A percentile compares a stretch with the other conserved stretches of the same genome.
Evolutionary conservation across 2,113 vertebrate genomes (phyloP).

Genomic region (Bujurquina vittata): DNA sequence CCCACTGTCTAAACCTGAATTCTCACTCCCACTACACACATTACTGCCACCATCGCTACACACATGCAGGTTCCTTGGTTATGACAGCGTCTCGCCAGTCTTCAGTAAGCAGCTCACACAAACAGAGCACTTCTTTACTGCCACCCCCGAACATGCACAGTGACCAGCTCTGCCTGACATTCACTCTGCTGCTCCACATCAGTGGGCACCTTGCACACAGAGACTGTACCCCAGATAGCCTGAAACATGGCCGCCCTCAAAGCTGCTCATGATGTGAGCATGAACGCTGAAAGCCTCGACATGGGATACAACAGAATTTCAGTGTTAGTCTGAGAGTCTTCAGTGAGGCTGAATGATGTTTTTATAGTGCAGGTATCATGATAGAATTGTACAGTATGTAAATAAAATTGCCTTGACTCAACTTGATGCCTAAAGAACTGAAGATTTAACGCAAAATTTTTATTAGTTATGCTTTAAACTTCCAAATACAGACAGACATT

Average conservation of each 20-base stretch:
- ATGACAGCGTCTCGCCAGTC: constrained; percentile 1
- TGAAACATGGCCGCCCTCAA: constrained; percentile 37
- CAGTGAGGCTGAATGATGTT: not conserved
- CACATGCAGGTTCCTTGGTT: constrained; percentile 36
- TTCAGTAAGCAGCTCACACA: constrained; percentile 23
- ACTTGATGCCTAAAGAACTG: not conserved
- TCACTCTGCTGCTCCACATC: constrained; percentile 49
- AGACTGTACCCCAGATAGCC: constrained; percentile 28
- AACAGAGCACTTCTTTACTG: constrained; percentile 13
- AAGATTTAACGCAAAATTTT: not conserved
- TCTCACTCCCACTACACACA: constrained; percentile 58
- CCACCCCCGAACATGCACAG: constrained; percentile 24
- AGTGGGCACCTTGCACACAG: constrained; percentile 37
- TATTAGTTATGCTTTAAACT: not conserved
- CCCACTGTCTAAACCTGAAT: constrained; percentile 69
- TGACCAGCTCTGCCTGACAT: constrained; percentile 45
- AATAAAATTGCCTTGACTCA: not conserved
- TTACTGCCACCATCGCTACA: constrained; percentile 27
- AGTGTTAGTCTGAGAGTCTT: not conserved
- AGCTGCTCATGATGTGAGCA: constrained; percentile 40
- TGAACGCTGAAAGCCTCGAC: constrained; percentile 21
- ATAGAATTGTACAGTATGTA: not conserved
- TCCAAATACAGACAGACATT: not conserved
- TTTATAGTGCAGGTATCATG: not conserved
- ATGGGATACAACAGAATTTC: not conserved